These are phyloP conservation scores for Drosophila rhopaloa DNA, from an alignment of 1,140 invertebrate genomes.

Conservation along the genomic window DNA sequence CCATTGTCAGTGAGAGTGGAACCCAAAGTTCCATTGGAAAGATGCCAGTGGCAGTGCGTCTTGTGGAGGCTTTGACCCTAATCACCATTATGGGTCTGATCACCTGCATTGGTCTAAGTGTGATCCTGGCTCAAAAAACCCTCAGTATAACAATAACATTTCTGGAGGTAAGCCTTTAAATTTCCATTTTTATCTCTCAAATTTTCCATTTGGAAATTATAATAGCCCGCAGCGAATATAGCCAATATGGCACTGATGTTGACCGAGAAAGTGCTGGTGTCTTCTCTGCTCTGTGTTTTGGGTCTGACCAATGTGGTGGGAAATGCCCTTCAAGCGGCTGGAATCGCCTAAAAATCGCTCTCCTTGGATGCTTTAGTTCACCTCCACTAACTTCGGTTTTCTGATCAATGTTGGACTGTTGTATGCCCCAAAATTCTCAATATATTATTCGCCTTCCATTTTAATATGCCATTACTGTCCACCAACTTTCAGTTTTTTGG, in stretches of 20 bases:
- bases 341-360: conserved; percentile 30
- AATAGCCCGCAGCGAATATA: conserved; percentile 62
- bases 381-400: neutral
- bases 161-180: conserved; percentile 35
- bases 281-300: conserved; percentile 23
- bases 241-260: conserved; percentile 26
- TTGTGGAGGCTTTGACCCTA: conserved; percentile 56
- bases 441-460: conserved; percentile 5
- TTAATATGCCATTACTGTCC: conserved; percentile 21
- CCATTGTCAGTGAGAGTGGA: too few species aligned
- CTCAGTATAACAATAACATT: conserved; percentile 39
- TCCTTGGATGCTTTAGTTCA: too few species aligned
- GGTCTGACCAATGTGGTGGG: conserved; percentile 47
- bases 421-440: conserved; percentile 11
- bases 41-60: conserved; percentile 63
- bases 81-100: conserved; percentile 63
- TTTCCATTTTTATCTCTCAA: rapidly evolving
- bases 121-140: conserved; percentile 49
- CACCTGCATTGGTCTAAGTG: conserved; percentile 54
- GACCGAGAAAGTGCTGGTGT: conserved; percentile 59
- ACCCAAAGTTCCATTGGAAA: neutral
- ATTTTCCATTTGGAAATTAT: neutral
- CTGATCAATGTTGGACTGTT: conserved; percentile 13
- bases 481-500: conserved; percentile 14
- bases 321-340: conserved; percentile 34